Base-by-base conservation (phyloP, 1,140 invertebrate genomes). In the Drosophila arawakana region DNA sequence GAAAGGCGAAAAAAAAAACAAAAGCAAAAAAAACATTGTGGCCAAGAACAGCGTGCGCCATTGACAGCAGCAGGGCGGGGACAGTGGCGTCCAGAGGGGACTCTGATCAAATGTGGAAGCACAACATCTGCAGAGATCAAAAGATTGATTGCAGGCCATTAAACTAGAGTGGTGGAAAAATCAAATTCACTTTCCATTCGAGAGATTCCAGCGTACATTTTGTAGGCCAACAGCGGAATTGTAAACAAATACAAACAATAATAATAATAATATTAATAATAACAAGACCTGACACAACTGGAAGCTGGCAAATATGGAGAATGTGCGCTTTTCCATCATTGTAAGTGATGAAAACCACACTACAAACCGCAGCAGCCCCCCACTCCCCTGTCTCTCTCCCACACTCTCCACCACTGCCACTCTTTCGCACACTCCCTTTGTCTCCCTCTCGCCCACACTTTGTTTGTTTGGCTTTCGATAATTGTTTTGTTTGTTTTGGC, bases 311-410 rank as follows among this genome's bases (percentile, higher is more conserved):
- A 18, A 54, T 5, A 92, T 92, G 90, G 91, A 92, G 69, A 92
- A 91, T 73, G 91, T 92, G 52, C 88, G 91, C 57, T 92, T 92
- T 69, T 92, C 91, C 44, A 92, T 92, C 30, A 92, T 92, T 74
- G 91, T 92, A 81, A 92, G 91, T 84, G 44, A 47, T 61, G 58
- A 39, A 39, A 43, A 6, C n/a, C 11, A 43, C 5, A n/a, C 25
- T 30, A 30, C 25, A 30, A 30, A 30, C 10, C 52, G 52, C 2
- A 2, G 21, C 30, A 3, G 25, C 7, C 30, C 35, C 35, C n/a
- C 39, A 5, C 3, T 21, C 13, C 52, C 7, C 21, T 25, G 35
- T 25, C 4, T 11, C 49, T 10, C 49, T 9, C 50, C 2, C 7
- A 41, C 47, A 43, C 30, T 13, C 13, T 35, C n/a, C 37, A n/a